Base-by-base conservation (phyloP, 2,797 vertebrate genomes). In the Labroides dimidiatus region DNA sequence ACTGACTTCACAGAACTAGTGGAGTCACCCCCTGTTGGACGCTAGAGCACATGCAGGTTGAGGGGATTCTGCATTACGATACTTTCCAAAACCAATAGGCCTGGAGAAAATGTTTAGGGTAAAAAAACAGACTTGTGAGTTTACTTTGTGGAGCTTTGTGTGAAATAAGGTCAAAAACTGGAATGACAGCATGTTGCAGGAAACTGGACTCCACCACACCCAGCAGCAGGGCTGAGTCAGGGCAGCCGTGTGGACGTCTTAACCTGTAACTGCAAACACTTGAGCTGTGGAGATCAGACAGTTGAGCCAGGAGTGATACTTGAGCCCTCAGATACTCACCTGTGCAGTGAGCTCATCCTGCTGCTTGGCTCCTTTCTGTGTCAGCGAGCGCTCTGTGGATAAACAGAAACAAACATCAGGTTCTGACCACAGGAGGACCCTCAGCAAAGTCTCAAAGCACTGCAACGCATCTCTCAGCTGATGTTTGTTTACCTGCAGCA, bases 301-400 rank as follows among this genome's bases (percentile, higher is more conserved):
- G 7, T 27, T 27, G 27, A 27, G 3, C 27, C 42, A 44, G 42
- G 42, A 2, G 2, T 16, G 10, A 17, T 39, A 47, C 44, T 13
- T 33, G 37, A 41, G 13, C 36, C 2, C 63, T 7, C 16, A 11
- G 16, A 62, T 20, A 74, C 87, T 50, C 39, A 92, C 92, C 82
- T 82, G 66, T 81, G 69, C 23, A 75, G 42, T 37, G 73, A 56
- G 16, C 12, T 59, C 68, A 80, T 80, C 23, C 23, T 84, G 51
- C 27, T 23, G 27, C 15, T 48, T 4, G 21, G 44, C 48, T 20
- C 59, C 56, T 71, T 14, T 20, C 16, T n/a, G 69, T 68, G 69
- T 69, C 42, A n/a, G 24, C 10, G 60, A 56, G 19, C 0, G 0
- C 12, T 56, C 64, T 82, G 71, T 50, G 51, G 36, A 30, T 1